These are phyloP conservation scores for Muntiacus reevesi DNA, from an alignment of 2,113 vertebrate species.

Conservation along the genomic window DNA sequence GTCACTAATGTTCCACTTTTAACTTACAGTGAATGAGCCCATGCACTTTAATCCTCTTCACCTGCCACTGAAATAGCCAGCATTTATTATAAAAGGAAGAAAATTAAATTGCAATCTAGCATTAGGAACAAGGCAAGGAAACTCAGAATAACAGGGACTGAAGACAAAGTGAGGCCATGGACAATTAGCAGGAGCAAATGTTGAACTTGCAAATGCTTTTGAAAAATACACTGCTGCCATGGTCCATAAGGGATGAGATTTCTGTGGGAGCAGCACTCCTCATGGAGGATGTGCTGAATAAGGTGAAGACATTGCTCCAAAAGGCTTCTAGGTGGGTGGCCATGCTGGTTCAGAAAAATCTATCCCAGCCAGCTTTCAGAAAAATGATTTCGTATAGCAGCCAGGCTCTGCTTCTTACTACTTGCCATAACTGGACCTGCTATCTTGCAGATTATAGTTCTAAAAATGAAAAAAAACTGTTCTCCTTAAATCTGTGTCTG, in stretches of 20 bases:
- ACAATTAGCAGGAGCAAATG: neutral
- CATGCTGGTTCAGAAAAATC: neutral
- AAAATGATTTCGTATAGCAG: neutral
- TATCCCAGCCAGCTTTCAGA: neutral
- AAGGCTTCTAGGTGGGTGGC: neutral
- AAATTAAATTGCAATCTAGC: neutral
- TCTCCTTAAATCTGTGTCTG: neutral
- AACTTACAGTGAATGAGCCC: neutral
- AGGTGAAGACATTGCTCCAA: neutral
- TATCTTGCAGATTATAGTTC: neutral
- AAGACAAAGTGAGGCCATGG: neutral
- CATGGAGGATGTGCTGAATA: neutral
- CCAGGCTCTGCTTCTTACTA: neutral
- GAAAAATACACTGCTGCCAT: neutral
- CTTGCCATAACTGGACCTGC: neutral
- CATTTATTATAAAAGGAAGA: neutral
- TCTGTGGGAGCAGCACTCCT: neutral
- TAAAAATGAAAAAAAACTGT: neutral
- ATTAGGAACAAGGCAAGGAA: neutral
- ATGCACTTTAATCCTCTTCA: neutral
- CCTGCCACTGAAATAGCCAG: neutral
- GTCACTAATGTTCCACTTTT: neutral
- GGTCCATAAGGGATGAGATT: neutral
- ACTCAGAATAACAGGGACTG: neutral
- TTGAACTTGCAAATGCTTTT: neutral